phyloP scores from a whole-genome alignment of 2,113 vertebrate genomes.

The Stercorarius parasiticus region DNA sequence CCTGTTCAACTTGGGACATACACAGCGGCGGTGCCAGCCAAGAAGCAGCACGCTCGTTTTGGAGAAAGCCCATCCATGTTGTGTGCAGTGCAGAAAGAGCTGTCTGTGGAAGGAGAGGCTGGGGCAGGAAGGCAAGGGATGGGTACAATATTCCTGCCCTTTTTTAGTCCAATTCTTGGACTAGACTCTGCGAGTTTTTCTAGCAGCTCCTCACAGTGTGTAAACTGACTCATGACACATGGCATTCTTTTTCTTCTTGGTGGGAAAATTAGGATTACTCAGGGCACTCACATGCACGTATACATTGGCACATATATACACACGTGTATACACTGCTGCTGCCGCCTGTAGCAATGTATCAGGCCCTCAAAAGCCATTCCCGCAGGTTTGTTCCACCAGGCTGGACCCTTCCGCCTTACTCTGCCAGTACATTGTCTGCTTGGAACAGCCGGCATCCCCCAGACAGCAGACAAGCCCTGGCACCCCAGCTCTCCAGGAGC shows the following conservation, averaged over 20 bases:
- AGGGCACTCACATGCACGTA: neutral
- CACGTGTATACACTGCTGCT: neutral
- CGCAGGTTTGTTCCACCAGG: neutral
- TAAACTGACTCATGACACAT: neutral
- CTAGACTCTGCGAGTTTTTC: neutral
- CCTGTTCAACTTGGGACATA: neutral
- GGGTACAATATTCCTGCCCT: neutral
- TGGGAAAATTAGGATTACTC: neutral
- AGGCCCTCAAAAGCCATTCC: neutral
- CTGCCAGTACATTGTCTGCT: neutral
- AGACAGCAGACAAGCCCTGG: neutral
- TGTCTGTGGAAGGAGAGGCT: neutral
- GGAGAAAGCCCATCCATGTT: neutral
- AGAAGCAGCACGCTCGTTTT: neutral
- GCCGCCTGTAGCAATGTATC: neutral
- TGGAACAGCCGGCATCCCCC: neutral
- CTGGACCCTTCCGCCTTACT: neutral
- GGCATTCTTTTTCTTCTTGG: rapidly evolving
- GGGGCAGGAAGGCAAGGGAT: neutral
- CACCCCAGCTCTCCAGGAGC: neutral
- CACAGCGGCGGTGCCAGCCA: neutral
- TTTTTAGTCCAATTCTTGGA: neutral
- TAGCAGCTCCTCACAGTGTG: rapidly evolving
- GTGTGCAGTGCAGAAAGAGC: neutral
- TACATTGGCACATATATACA: neutral